Conservation (phyloP, 2,888 invertebrate species). For the Lasioglossum leucozonium region DNA sequence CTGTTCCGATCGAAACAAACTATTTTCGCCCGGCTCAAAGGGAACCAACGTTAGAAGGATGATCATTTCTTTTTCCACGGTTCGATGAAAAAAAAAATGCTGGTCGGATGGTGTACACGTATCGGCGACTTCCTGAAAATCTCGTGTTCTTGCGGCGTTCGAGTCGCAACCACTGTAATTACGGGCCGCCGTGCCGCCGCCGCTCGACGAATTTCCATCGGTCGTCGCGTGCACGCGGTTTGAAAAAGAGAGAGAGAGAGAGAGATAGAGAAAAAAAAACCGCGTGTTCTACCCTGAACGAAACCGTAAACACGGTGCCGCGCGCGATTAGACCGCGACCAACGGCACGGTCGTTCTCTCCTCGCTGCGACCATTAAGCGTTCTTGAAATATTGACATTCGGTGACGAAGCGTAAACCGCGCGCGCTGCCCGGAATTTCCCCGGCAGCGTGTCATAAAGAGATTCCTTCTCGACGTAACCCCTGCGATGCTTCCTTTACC, state of each 20-base stretch:
- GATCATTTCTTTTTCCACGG: neutral
- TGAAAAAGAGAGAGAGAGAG: too few species aligned
- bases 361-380: constrained; percentile 6
- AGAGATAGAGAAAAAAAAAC: neutral
- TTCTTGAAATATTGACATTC: constrained; percentile 29
- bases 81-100: neutral
- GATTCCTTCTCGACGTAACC: constrained; percentile 46
- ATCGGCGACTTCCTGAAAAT: constrained; percentile 4
- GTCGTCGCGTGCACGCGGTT: neutral
- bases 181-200: neutral
- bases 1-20: constrained; percentile 2
- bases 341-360: constrained; percentile 14
- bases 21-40: neutral
- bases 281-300: neutral
- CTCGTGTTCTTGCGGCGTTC: constrained; percentile 2
- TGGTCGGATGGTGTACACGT: neutral
- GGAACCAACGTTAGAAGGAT: neutral
- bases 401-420: constrained; percentile 6
- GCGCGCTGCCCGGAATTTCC: constrained; percentile 39
- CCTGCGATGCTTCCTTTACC: constrained; percentile 18
- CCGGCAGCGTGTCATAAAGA: constrained; percentile 45
- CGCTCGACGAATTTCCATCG: constrained; percentile 5
- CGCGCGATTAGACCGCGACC: constrained; percentile 1
- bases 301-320: constrained; percentile 19
- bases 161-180: constrained; percentile 5